These are phyloP conservation scores for Drosophila lowei DNA, from an alignment of 1,140 invertebrate species.

Conservation along the genomic window DNA sequence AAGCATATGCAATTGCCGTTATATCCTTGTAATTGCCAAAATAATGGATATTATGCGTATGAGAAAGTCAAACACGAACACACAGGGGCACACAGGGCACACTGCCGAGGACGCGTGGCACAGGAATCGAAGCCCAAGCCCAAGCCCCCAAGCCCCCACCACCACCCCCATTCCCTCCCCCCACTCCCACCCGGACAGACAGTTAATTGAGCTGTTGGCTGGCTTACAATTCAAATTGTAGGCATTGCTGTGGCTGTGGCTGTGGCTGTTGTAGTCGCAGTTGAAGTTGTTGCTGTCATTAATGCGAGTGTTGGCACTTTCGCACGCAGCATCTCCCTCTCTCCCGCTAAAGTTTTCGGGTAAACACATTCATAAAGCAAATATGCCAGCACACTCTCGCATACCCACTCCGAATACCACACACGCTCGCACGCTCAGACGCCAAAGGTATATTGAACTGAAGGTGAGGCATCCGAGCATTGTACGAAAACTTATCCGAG, in stretches of 20 bases:
- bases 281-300: conserved; percentile 64
- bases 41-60: conserved; percentile 72
- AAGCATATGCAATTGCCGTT: conserved; percentile 66
- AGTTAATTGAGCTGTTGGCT: conserved; percentile 76
- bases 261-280: conserved; percentile 3
- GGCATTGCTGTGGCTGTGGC: conserved; percentile 32
- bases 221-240: conserved; percentile 75
- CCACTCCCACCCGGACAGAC: conserved; percentile 41
- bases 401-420: conserved; percentile 13
- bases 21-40: conserved; percentile 70
- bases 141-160: no score
- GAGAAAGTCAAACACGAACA: conserved; percentile 40
- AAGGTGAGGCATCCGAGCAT: neutral
- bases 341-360: conserved; percentile 71
- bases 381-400: conserved; percentile 57
- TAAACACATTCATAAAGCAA: conserved; percentile 81
- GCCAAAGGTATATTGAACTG: no score
- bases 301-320: conserved; percentile 80
- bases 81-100: neutral
- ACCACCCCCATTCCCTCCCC: no score
- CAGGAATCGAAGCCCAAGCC: no score
- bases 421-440: no score
- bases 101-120: conserved; percentile 4
- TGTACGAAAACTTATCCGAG: no score
- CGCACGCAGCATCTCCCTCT: conserved; percentile 44